A percentile compares a stretch with the other conserved stretches of the same genome.
These are phyloP conservation scores for Vanessa tameamea DNA, from an alignment of 1,140 invertebrate species.

Conservation along the genomic window DNA sequence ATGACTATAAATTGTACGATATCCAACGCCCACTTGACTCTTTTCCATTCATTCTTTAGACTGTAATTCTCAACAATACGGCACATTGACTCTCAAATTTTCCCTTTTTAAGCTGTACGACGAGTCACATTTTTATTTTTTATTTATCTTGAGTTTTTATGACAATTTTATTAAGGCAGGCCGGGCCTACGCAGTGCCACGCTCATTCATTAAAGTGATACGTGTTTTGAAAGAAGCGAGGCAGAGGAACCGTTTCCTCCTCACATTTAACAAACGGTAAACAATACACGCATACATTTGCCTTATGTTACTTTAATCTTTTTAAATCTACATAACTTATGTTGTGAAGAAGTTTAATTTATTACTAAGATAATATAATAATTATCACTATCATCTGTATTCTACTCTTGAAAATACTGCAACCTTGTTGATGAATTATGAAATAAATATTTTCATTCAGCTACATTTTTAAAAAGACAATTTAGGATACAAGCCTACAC, in stretches of 20 bases:
- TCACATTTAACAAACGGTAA: constrained; percentile 21
- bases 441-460: too few relatives aligned
- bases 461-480: too few relatives aligned
- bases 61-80: constrained; percentile 47
- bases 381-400: neutral
- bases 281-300: constrained; percentile 14
- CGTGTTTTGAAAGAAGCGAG: constrained; percentile 43
- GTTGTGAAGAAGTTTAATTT: constrained; percentile 4
- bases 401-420: neutral
- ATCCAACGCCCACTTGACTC: constrained; percentile 16
- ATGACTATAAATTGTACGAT: constrained; percentile 17
- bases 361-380: neutral
- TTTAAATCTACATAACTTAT: constrained; percentile 10
- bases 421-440: neutral
- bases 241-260: constrained; percentile 20
- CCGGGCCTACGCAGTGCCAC: constrained; percentile 57
- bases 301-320: constrained; percentile 6
- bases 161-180: constrained; percentile 73
- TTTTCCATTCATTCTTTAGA: constrained; percentile 23
- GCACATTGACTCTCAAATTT: constrained; percentile 58
- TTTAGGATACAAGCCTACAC: too few relatives aligned
- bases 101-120: constrained; percentile 44
- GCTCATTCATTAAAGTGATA: constrained; percentile 70
- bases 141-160: constrained; percentile 68
- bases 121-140: constrained; percentile 54